Evolutionary conservation across 1,140 invertebrate genomes (phyloP).

Genomic region (Adelges cooleyi): DNA sequence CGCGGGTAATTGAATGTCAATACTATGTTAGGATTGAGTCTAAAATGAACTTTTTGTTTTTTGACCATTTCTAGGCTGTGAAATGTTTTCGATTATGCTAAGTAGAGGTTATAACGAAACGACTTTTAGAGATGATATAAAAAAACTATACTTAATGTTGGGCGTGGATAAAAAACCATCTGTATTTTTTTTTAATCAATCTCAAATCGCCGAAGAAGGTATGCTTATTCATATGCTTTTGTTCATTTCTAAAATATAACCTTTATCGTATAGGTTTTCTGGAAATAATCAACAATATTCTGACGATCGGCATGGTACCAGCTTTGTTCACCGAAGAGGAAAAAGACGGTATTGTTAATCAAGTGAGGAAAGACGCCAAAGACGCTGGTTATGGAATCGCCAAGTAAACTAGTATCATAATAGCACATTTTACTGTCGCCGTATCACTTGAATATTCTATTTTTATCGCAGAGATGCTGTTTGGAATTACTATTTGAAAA

Average conservation of each 20-base stretch:
- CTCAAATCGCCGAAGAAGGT: conserved; percentile 49
- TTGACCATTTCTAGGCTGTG: conserved; percentile 45
- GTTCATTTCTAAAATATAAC: neutral
- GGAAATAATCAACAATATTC: conserved; percentile 80
- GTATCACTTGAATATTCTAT: too few relatives aligned
- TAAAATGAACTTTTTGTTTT: too few relatives aligned
- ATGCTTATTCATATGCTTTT: neutral
- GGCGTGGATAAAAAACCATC: conserved; percentile 65
- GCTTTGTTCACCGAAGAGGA: conserved; percentile 76
- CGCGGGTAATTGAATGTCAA: conserved; percentile 48
- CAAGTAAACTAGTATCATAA: conserved; percentile 45
- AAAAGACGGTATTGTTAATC: conserved; percentile 60
- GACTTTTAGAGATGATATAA: conserved; percentile 74
- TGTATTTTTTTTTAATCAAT: conserved; percentile 71
- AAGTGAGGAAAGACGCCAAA: conserved; percentile 51
- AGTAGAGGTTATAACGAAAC: conserved; percentile 69
- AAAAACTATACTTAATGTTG: conserved; percentile 58
- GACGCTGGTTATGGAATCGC: conserved; percentile 53
- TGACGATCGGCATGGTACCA: conserved; percentile 73
- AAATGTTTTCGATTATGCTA: conserved; percentile 70
- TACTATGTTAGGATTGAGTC: too few relatives aligned
- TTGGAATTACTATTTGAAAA: conserved; percentile 72
- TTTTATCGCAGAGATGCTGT: conserved; percentile 51
- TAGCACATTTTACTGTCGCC: too few relatives aligned
- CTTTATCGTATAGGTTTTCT: conserved; percentile 50